Conservation (phyloP, 2,797 vertebrate genomes). For the Neopelma chrysocephalum region DNA sequence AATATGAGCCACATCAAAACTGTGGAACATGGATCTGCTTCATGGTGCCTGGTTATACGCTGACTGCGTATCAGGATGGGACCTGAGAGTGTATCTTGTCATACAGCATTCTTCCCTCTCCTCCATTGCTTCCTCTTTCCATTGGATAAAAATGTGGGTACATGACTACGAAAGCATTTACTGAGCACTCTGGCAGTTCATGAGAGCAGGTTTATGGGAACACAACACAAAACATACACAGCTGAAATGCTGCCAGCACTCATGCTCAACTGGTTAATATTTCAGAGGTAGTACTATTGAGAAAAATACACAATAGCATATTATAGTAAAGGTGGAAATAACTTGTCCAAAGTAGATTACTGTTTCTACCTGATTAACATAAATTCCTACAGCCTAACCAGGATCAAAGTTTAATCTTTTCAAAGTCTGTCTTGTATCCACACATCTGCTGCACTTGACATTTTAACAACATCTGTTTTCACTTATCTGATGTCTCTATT, state of each 20-base stretch:
- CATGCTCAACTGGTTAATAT: not conserved
- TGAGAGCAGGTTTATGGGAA: not conserved
- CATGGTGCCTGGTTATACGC: fast-evolving
- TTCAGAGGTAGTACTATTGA: not conserved
- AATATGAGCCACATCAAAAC: not conserved
- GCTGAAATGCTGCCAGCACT: not conserved
- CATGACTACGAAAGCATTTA: not conserved
- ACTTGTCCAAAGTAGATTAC: not conserved
- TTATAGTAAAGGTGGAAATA: not conserved
- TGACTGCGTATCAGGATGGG: not conserved
- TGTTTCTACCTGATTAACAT: slow-evolving; percentile 3
- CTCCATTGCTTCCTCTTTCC: not conserved
- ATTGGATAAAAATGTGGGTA: not conserved
- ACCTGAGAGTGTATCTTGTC: fast-evolving
- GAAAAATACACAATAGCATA: not conserved
- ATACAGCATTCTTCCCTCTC: not conserved
- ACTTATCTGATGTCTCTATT: slow-evolving; percentile 36
- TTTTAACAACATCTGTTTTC: slow-evolving; percentile 56
- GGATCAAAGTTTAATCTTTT: slow-evolving; percentile 45
- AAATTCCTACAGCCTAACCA: not conserved
- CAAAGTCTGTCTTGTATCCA: not conserved
- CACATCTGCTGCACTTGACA: slow-evolving; percentile 52
- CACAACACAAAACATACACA: not conserved
- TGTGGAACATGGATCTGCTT: not conserved
- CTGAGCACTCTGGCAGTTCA: not conserved